Percentiles rank a stretch among this genome's conserved stretches.
Evolutionary conservation across 53 echinoderm and acorn worm species (phyloP).

Genomic region (Paracentrotus lividus): DNA sequence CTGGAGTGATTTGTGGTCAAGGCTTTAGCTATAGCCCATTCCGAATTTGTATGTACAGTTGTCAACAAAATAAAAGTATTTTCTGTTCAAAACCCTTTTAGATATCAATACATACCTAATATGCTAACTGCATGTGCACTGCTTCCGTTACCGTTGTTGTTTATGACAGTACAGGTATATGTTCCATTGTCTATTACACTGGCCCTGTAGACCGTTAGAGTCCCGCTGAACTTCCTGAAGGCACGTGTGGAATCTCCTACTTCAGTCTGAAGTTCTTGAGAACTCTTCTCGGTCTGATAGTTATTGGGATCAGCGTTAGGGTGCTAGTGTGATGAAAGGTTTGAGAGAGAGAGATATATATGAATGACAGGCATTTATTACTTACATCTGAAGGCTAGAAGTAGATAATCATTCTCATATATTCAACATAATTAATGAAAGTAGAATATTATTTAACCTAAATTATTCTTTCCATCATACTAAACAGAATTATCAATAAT

Average conservation of each 20-base stretch:
- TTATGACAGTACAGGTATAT: slow-evolving; percentile 83
- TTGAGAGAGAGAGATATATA: not conserved
- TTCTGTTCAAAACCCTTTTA: too few relatives aligned
- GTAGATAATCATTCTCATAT: not conserved
- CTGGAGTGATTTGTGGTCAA: too few relatives aligned
- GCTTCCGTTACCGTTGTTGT: slow-evolving; percentile 76
- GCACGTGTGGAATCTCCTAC: not conserved
- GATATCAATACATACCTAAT: slow-evolving; percentile 70
- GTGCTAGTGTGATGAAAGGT: slow-evolving; percentile 11
- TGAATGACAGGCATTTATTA: not conserved
- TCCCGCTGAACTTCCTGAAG: slow-evolving; percentile 70
- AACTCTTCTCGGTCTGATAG: slow-evolving; percentile 29
- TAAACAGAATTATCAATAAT: too few relatives aligned
- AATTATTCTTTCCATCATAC: too few relatives aligned
- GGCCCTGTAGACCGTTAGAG: slow-evolving; percentile 74
- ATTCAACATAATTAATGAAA: too few relatives aligned
- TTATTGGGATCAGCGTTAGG: slow-evolving; percentile 54
- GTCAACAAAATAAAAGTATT: too few relatives aligned
- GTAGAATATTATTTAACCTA: too few relatives aligned
- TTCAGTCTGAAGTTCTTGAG: not conserved
- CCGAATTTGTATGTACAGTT: too few relatives aligned
- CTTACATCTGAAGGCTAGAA: not conserved
- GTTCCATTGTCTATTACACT: slow-evolving; percentile 78
- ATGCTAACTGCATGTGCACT: slow-evolving; percentile 73
- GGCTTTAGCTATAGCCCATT: too few relatives aligned